Conservation (phyloP, 2,113 vertebrate genomes). For the Phyllostomus hastatus region DNA sequence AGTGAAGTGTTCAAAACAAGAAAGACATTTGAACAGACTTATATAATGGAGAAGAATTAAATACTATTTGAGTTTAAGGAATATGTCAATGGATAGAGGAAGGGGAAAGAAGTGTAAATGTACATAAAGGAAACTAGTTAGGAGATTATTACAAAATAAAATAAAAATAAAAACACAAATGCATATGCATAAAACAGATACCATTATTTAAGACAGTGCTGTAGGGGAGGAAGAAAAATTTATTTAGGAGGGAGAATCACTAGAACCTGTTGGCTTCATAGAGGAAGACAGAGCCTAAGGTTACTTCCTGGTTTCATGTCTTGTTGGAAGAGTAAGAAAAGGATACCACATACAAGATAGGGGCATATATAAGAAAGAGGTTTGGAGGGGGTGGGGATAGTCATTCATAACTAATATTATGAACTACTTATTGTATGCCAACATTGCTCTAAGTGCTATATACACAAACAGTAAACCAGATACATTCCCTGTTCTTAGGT, state of each 20-base stretch:
- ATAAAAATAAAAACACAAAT: neutral
- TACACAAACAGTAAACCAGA: neutral
- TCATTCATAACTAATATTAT: neutral
- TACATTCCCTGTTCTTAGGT: neutral
- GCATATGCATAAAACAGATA: neutral
- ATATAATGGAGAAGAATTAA: neutral
- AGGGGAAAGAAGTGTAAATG: neutral
- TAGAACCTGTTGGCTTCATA: neutral
- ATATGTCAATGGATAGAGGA: neutral
- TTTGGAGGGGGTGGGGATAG: accelerated
- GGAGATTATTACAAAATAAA: neutral
- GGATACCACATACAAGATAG: neutral
- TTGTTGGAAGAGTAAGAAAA: neutral
- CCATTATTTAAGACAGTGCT: neutral
- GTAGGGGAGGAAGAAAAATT: accelerated
- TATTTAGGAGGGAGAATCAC: neutral
- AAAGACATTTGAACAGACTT: neutral
- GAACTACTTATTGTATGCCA: neutral
- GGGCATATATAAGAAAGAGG: neutral
- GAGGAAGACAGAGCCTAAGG: neutral
- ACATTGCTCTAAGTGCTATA: neutral
- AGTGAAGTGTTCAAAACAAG: neutral
- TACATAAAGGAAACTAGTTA: neutral
- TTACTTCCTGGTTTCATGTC: neutral
- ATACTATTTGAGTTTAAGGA: neutral